A percentile compares a stretch with the other conserved stretches of the same genome.
Evolutionary conservation across 2,888 invertebrate genomes (phyloP).

Genomic region (Panopea generosa): DNA sequence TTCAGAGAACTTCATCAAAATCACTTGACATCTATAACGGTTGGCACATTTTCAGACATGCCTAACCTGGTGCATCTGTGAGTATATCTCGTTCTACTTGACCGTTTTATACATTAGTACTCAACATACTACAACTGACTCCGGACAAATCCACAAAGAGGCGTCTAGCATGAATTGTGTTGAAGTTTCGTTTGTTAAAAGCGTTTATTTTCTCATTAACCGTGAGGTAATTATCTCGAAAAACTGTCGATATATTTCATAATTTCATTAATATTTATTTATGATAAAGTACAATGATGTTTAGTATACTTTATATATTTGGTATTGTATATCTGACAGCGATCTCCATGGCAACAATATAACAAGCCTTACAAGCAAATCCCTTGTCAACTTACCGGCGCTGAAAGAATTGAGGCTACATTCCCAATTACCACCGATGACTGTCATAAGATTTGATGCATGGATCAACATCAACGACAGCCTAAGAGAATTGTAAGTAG

Average conservation of each 20-base stretch:
- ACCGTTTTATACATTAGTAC: no score
- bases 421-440: conserved; percentile 70
- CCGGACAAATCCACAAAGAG: no score
- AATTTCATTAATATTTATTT: no score
- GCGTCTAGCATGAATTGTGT: no score
- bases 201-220: no score
- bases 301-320: no score
- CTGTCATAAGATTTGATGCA: conserved; percentile 72
- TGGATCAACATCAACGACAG: conserved; percentile 69
- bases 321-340: conserved; percentile 60
- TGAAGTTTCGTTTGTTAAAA: no score
- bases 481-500: conserved; percentile 70
- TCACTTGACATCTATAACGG: conserved; percentile 48
- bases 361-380: conserved; percentile 54
- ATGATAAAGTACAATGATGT: no score
- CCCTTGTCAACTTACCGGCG: conserved; percentile 70
- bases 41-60: conserved; percentile 60
- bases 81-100: no score
- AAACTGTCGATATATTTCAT: no score
- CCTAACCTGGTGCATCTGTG: conserved; percentile 70
- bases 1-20: conserved; percentile 69
- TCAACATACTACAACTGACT: no score
- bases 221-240: no score
- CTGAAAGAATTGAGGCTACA: conserved; percentile 73
- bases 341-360: conserved; percentile 72